These are phyloP conservation scores for Tupaia chinensis DNA, from an alignment of 2,113 vertebrate species.

Conservation along the genomic window DNA sequence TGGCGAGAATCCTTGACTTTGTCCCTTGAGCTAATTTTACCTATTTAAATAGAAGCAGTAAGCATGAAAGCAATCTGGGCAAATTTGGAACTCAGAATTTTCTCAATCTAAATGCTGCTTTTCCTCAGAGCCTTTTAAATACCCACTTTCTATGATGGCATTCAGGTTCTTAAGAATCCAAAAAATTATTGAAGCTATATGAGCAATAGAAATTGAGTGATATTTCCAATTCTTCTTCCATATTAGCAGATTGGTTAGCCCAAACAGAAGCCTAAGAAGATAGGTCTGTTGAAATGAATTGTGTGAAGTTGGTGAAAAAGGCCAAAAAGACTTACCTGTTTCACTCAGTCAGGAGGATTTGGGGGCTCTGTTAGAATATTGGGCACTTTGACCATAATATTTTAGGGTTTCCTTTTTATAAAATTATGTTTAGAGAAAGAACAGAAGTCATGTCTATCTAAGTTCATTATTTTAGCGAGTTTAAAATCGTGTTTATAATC, in stretches of 20 bases:
- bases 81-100: not conserved
- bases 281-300: not conserved
- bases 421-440: not conserved
- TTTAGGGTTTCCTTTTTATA: not conserved
- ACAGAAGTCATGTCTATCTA: not conserved
- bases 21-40: not conserved
- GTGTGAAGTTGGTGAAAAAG: not conserved
- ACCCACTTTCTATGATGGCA: not conserved
- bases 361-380: not conserved
- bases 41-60: not conserved
- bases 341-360: not conserved
- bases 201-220: not conserved
- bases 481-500: not conserved
- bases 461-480: conserved; percentile 24
- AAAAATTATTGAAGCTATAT: not conserved
- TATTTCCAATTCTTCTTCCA: not conserved
- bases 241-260: not conserved
- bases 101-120: not conserved
- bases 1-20: not conserved
- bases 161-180: not conserved
- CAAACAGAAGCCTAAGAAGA: not conserved
- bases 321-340: not conserved
- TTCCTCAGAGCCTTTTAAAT: not conserved
- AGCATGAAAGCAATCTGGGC: not conserved
- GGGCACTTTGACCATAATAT: not conserved